Conservation (phyloP, 2,797 vertebrate genomes). For the Siniperca obscura region DNA sequence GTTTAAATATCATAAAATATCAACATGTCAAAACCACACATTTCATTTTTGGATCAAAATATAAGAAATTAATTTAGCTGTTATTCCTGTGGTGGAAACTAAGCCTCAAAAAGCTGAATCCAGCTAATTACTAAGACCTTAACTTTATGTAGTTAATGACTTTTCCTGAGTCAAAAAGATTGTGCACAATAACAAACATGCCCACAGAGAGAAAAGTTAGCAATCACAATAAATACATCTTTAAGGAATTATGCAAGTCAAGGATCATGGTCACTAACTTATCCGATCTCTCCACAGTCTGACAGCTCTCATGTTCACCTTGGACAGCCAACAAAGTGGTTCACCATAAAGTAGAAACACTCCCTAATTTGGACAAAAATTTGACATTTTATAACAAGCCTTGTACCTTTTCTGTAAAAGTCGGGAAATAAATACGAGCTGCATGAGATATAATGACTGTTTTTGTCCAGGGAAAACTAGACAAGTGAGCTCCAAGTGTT, state of each 20-base stretch:
- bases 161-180: conserved; percentile 13
- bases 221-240: conserved; percentile 15
- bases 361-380: conserved; percentile 25
- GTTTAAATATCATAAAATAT: conserved; percentile 23
- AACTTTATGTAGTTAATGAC: conserved; percentile 11
- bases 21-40: conserved; percentile 10
- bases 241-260: conserved; percentile 14
- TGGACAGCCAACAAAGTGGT: conserved; percentile 17
- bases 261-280: conserved; percentile 2
- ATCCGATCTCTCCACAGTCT: neutral
- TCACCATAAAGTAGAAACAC: conserved; percentile 16
- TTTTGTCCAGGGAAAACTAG: conserved; percentile 18
- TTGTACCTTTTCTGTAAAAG: conserved; percentile 11
- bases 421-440: conserved; percentile 16
- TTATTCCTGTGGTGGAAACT: conserved; percentile 18
- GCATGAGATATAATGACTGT: conserved; percentile 41
- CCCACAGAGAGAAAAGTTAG: neutral
- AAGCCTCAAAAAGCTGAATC: conserved; percentile 5
- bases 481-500: conserved; percentile 30
- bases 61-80: neutral
- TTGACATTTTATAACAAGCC: conserved; percentile 26
- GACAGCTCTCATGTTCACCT: conserved; percentile 34
- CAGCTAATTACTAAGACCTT: neutral
- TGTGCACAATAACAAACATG: neutral
- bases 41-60: conserved; percentile 24